A percentile compares a stretch with the other conserved stretches of the same genome.
Conservation (phyloP, 2,113 vertebrate species). For the Rhinolophus sinicus region DNA sequence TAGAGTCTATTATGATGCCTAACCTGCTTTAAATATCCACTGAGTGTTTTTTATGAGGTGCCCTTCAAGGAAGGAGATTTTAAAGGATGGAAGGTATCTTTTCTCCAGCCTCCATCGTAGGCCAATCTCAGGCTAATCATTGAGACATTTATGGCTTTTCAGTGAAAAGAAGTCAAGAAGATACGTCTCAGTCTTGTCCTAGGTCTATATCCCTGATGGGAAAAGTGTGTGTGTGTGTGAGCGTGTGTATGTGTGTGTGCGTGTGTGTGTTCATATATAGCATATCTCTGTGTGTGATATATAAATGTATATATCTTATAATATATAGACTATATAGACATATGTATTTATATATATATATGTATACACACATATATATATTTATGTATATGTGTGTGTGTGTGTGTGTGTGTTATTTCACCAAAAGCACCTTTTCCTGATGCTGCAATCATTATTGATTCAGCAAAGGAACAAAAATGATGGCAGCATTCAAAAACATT, state of each 20-base stretch:
- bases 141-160: slow-evolving; percentile 48
- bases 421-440: neutral
- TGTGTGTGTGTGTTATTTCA: neutral
- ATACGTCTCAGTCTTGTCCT: neutral
- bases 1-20: slow-evolving; percentile 59
- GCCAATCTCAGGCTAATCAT: slow-evolving; percentile 5
- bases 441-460: neutral
- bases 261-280: neutral
- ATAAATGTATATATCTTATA: neutral
- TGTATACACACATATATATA: too few species aligned
- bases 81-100: slow-evolving; percentile 41
- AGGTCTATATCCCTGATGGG: neutral
- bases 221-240: neutral
- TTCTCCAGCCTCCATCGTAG: neutral
- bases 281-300: neutral
- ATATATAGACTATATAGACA: neutral
- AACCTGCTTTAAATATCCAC: slow-evolving; percentile 64
- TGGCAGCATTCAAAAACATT: neutral
- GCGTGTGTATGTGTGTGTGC: neutral
- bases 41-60: slow-evolving; percentile 53
- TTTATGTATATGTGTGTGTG: neutral
- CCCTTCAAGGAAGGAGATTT: slow-evolving; percentile 81
- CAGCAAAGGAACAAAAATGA: neutral
- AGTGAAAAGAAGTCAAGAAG: slow-evolving; percentile 34
- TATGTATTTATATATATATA: neutral